phyloP scores from a whole-genome alignment of 2,888 invertebrate species.

The Oegoconia quadripuncta region DNA sequence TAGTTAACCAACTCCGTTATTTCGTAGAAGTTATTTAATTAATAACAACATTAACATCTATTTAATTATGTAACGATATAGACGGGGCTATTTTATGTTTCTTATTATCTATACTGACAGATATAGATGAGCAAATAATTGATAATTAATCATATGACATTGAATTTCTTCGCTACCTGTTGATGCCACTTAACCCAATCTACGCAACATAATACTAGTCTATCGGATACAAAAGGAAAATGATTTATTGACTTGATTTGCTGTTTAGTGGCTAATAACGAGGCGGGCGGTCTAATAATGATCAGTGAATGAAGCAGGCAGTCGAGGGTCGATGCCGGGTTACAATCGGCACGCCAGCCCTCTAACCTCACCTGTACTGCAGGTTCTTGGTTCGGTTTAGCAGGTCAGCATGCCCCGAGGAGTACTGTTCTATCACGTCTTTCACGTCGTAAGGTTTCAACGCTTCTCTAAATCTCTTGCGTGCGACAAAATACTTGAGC shows the following conservation, averaged over 20 bases:
- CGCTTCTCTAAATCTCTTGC: conserved; percentile 94
- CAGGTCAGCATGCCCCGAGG: conserved; percentile 92
- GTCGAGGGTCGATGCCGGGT: conserved; percentile 26
- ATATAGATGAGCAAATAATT: too few relatives aligned
- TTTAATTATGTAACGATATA: too few relatives aligned
- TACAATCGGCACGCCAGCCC: conserved; percentile 21
- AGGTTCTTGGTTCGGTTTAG: conserved; percentile 92
- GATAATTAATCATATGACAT: conserved; percentile 4
- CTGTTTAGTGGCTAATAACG: neutral
- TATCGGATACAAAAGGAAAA: neutral
- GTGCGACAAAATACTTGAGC: conserved; percentile 93
- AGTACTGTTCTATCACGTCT: conserved; percentile 96
- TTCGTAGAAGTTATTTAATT: too few relatives aligned
- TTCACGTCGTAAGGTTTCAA: conserved; percentile 96
- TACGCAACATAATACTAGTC: neutral
- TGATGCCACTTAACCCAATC: conserved; percentile 1
- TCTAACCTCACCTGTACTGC: conserved; percentile 85
- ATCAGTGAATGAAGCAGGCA: conserved; percentile 37
- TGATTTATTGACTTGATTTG: neutral
- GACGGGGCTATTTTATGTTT: too few relatives aligned
- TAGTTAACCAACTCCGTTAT: too few relatives aligned
- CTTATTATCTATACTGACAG: too few relatives aligned
- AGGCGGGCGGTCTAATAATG: conserved; percentile 26
- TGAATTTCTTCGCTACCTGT: conserved; percentile 2
- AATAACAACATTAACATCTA: too few relatives aligned